Evolutionary conservation across 1,140 invertebrate species (phyloP), one percentile per base, ranked within the genome.

Genomic region (Drosophila bocki): DNA sequence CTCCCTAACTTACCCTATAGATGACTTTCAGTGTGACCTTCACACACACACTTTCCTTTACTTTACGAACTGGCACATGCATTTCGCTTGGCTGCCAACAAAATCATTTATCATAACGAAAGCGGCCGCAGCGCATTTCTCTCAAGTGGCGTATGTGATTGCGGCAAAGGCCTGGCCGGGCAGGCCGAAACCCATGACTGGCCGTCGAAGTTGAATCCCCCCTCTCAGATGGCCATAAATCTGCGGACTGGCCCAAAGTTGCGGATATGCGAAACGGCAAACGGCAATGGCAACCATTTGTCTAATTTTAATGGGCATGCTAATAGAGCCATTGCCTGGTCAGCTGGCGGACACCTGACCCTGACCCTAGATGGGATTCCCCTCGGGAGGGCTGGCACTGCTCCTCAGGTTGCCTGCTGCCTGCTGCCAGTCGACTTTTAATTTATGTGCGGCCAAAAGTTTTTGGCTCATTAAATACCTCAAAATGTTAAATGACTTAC

Each of bases 261-360:
- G 85, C 85, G 85, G 83, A 88, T 88, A 88, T 88, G 84, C 80
- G 84, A 88, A 84, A 82, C 67, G 81, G 81, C 75, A 78, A 76
- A 65, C 50, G 70, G 82, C 68, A 82, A 78, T 75, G 69, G 80
- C 84, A 75, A 78, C 85, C 85, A 90, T 90, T 90, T 90, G 85
- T 90, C 85, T 90, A 90, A 90, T 90, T 90, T 90, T 90, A 90
- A 90, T 90, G 85, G 85, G 67, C 85, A 90, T 90, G 85, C 85
- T 90, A 90, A 90, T 90, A 90, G 85, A 90, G 85, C 85, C 81
- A 79, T 90, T 77, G 75, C 67, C 85, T 76, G 85, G 85, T 75
- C 81, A 78, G 84, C 59, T 65, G 84, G 45, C 69, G 69, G 67
- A 64, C 76, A 84, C 84, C 86, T 79, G 77, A 62, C 75, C 80